Evolutionary conservation across 2,113 vertebrate genomes (phyloP).

Genomic region (Silurus asotus): DNA sequence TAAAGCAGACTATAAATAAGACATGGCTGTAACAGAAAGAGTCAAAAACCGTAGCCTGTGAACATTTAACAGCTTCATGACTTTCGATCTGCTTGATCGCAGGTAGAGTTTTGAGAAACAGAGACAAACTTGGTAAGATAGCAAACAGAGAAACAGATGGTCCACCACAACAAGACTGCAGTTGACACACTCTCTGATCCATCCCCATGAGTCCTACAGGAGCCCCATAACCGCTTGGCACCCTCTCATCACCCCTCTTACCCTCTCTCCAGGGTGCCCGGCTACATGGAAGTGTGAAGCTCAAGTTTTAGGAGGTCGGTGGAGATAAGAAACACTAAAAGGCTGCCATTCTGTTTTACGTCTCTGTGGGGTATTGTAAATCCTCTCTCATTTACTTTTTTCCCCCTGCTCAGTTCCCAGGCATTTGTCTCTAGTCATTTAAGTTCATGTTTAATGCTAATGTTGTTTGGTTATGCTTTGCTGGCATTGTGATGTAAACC

Average conservation of each 20-base stretch:
- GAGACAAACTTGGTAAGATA: slow-evolving; percentile 20
- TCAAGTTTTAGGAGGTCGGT: slow-evolving; percentile 49
- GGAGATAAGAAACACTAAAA: slow-evolving; percentile 50
- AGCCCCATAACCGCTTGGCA: slow-evolving; percentile 33
- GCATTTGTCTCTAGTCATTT: slow-evolving; percentile 36
- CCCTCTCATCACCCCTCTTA: slow-evolving; percentile 14
- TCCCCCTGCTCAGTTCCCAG: slow-evolving; percentile 26
- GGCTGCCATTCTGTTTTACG: slow-evolving; percentile 40
- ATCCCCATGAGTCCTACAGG: slow-evolving; percentile 35
- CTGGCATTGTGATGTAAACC: slow-evolving; percentile 23
- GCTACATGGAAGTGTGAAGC: slow-evolving; percentile 50
- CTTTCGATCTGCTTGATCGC: slow-evolving; percentile 1
- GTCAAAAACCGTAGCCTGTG: slow-evolving; percentile 2
- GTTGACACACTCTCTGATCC: slow-evolving; percentile 18
- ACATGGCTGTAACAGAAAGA: neutral
- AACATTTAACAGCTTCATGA: slow-evolving; percentile 21
- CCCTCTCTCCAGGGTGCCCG: slow-evolving; percentile 28
- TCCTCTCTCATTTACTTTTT: slow-evolving; percentile 47
- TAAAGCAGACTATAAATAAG: neutral
- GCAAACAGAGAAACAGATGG: slow-evolving; percentile 53
- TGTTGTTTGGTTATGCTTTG: slow-evolving; percentile 23
- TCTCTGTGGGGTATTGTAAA: slow-evolving; percentile 52
- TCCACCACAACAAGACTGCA: slow-evolving; percentile 28
- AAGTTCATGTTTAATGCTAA: slow-evolving; percentile 48
- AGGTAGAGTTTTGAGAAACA: slow-evolving; percentile 27